Evolutionary conservation across 2,888 invertebrate genomes (phyloP).

Genomic region (Drosophila demipolita): DNA sequence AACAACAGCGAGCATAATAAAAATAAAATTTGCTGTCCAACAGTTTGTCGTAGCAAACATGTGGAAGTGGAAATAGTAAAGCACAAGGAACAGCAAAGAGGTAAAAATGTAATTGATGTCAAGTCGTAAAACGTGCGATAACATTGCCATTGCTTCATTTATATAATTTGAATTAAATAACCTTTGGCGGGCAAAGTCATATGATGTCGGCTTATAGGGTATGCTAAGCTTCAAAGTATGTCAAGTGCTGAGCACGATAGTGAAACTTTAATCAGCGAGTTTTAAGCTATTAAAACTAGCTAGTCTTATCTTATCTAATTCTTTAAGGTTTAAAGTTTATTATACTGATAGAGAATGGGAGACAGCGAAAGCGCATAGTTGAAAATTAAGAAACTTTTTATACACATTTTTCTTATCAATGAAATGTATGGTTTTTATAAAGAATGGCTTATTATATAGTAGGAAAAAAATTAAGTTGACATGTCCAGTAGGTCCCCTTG

Average conservation of each 20-base stretch:
- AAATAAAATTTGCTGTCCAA: constrained; percentile 57
- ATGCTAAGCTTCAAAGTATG: not conserved
- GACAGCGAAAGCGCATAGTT: not conserved
- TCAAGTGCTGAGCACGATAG: not conserved
- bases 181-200: constrained; percentile 30
- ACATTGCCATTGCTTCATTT: constrained; percentile 51
- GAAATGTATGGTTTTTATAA: not conserved
- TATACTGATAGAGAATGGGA: not conserved
- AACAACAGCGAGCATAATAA: constrained; percentile 50
- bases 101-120: constrained; percentile 82
- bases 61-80: constrained; percentile 30
- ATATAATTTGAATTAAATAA: constrained; percentile 73
- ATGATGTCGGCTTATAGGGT: not conserved
- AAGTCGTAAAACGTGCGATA: constrained; percentile 73
- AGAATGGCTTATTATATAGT: not conserved
- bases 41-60: constrained; percentile 32
- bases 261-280: not conserved
- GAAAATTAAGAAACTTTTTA: not conserved
- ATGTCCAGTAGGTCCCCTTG: not conserved
- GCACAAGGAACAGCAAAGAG: constrained; percentile 36
- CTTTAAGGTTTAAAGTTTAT: not conserved
- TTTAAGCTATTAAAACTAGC: not conserved
- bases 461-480: not conserved
- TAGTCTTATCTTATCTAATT: not conserved
- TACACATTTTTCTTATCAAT: not conserved